Evolutionary conservation across 30 jellyfish, hydroid and myxozoan genomes (phyloP).

Genomic region (Chrysaora quinquecirrha): DNA sequence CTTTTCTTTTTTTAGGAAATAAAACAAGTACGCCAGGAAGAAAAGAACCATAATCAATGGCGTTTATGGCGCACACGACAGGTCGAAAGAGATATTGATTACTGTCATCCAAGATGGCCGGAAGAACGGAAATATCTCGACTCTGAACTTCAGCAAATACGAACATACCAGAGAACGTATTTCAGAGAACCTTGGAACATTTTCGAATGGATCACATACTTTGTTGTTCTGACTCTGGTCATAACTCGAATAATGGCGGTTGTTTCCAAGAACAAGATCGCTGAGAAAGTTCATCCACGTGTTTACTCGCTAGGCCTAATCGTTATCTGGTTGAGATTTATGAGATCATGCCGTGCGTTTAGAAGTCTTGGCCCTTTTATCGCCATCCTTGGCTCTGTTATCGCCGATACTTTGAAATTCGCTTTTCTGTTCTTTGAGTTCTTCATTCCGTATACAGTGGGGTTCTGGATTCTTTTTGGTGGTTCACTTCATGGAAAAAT

Average conservation of each 20-base stretch:
- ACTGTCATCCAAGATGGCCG: slow-evolving; percentile 99
- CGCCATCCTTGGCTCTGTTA: slow-evolving; percentile 96
- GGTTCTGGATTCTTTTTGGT: slow-evolving; percentile 98
- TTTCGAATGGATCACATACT: slow-evolving; percentile 97
- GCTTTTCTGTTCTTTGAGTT: slow-evolving; percentile 98
- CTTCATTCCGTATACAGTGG: slow-evolving; percentile 98
- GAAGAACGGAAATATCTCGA: slow-evolving; percentile 96
- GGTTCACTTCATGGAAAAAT: slow-evolving; percentile 78
- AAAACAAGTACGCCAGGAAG: slow-evolving; percentile 87
- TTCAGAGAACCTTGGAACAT: slow-evolving; percentile 99
- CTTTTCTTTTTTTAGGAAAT: slow-evolving; percentile 71
- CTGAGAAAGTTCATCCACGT: slow-evolving; percentile 88
- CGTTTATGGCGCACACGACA: slow-evolving; percentile 98
- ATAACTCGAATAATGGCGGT: slow-evolving; percentile 92
- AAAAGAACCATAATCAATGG: slow-evolving; percentile 91
- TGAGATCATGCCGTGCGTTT: slow-evolving; percentile 98
- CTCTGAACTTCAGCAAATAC: slow-evolving; percentile 94
- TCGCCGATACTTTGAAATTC: slow-evolving; percentile 93
- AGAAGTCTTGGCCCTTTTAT: slow-evolving; percentile 98
- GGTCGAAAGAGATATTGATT: slow-evolving; percentile 93
- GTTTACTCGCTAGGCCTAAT: slow-evolving; percentile 92
- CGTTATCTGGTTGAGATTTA: slow-evolving; percentile 95
- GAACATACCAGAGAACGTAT: slow-evolving; percentile 97
- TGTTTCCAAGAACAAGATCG: slow-evolving; percentile 62
- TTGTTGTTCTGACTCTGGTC: slow-evolving; percentile 83